phyloP scores from a whole-genome alignment of 2,888 invertebrate species.

The Mythimna pallens region DNA sequence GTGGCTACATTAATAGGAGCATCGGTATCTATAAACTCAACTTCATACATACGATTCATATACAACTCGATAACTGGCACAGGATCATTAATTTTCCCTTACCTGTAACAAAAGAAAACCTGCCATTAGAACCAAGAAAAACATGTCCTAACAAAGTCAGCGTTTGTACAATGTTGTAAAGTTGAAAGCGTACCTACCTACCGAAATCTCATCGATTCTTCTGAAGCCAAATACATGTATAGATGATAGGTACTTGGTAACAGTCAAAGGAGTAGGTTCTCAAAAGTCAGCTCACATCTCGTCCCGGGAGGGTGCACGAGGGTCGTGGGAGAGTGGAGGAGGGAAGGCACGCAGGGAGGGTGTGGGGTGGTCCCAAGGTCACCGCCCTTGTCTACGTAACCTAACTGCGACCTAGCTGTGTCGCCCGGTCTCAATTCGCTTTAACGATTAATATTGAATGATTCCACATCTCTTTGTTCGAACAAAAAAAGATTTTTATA shows the following conservation, averaged over 20 bases:
- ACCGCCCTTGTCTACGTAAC: constrained; percentile 86
- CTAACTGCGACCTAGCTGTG: constrained; percentile 84
- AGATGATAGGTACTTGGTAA: constrained; percentile 69
- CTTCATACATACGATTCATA: background rate
- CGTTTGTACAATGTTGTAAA: constrained; percentile 28
- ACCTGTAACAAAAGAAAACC: constrained; percentile 70
- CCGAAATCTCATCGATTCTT: constrained; percentile 59
- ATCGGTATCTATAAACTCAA: no score
- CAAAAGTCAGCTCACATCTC: constrained; percentile 85
- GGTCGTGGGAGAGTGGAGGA: constrained; percentile 40
- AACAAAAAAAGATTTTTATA: constrained; percentile 43
- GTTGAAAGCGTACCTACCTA: constrained; percentile 31
- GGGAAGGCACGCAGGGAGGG: constrained; percentile 47
- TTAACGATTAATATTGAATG: constrained; percentile 82
- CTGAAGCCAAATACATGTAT: constrained; percentile 56
- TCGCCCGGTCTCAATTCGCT: constrained; percentile 79
- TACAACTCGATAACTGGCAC: constrained; percentile 30
- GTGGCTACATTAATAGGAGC: no score
- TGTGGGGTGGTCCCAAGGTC: constrained; percentile 81
- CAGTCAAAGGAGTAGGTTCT: constrained; percentile 80
- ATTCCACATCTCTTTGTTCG: constrained; percentile 63
- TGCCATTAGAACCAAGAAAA: constrained; percentile 27
- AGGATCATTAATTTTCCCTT: constrained; percentile 49
- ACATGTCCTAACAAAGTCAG: constrained; percentile 24
- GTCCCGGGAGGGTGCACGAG: constrained; percentile 68